A percentile compares a stretch with the other conserved stretches of the same genome.
Evolutionary conservation across 2,888 invertebrate species (phyloP).

Genomic region (Psylliodes chrysocephalus): DNA sequence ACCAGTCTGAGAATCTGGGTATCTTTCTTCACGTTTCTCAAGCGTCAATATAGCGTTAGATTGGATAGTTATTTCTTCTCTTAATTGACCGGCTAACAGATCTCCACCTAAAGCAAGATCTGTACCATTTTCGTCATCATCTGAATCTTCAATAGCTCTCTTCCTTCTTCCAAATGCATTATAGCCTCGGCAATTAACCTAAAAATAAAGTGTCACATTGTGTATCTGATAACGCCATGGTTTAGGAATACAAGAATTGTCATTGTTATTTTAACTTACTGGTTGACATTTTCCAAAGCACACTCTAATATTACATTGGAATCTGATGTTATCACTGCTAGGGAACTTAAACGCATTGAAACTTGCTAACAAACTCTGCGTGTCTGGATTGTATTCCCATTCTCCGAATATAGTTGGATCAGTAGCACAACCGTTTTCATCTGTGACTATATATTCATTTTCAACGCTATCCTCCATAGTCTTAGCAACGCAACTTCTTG

Average conservation of each 20-base stretch:
- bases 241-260: too few relatives aligned
- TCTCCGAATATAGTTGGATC: slow-evolving; percentile 93
- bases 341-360: slow-evolving; percentile 97
- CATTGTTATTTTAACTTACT: slow-evolving; percentile 66
- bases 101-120: slow-evolving; percentile 70
- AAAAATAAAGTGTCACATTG: slow-evolving; percentile 34
- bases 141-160: slow-evolving; percentile 68
- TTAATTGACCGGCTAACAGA: slow-evolving; percentile 79
- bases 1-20: slow-evolving; percentile 71
- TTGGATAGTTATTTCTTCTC: slow-evolving; percentile 92
- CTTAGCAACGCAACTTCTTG: slow-evolving; percentile 91
- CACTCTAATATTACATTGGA: slow-evolving; percentile 95
- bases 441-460: slow-evolving; percentile 92
- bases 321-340: slow-evolving; percentile 91
- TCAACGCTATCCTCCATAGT: slow-evolving; percentile 89
- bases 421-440: slow-evolving; percentile 93
- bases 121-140: slow-evolving; percentile 66
- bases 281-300: slow-evolving; percentile 96
- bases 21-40: slow-evolving; percentile 84
- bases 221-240: too few relatives aligned
- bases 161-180: slow-evolving; percentile 89
- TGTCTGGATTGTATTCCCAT: slow-evolving; percentile 89
- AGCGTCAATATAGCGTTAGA: slow-evolving; percentile 92
- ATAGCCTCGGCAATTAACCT: slow-evolving; percentile 91
- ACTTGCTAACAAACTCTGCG: slow-evolving; percentile 84